Evolutionary conservation across 2,888 invertebrate genomes (phyloP), one percentile per base, ranked within the genome.

Genomic region (Eudasyphora cyanicolor): DNA sequence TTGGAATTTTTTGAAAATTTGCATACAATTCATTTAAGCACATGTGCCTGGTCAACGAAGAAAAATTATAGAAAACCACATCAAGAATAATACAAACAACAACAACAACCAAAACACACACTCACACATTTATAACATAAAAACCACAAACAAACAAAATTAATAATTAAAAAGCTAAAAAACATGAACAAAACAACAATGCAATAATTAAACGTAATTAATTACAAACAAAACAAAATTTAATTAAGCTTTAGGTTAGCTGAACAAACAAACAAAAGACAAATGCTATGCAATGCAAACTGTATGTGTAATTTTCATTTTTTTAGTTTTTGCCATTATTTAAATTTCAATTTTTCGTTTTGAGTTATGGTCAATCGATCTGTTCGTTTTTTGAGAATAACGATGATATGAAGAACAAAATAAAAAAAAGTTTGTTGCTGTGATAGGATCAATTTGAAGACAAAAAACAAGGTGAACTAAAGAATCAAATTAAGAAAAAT

Each of bases 401-500:
- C 45, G n/a, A 77, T n/a, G n/a, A 80, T 35, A 64, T 76, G 73
- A 84, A 71, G n/a, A 79, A 76, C 74, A 51, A 67, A 19, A 54
- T 79, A 62, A 84, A 84, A 85, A 84, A 60, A 86, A 85, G 85
- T 87, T 88, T 86, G 87, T 86, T 87, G 87, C 88, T 88, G 88
- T 88, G 88, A 88, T 88, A 87, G 85, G 86, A 86, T 86, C 87
- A 86, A 86, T 87, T 86, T 78, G 71, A 82, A 78, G 67, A 70
- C 12, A 73, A 76, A 73, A 67, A 24, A 60, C 64, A 67, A 49
- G n/a, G 57, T 67, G 76, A 85, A 85, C 82, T 70, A 82, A 85
- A 80, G 57, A 81, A 84, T 85, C 69, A 76, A 60, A 82, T 69
- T 73, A 77, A 38, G 21, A 73, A 54, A 70, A 54, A 57, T 17